Evolutionary conservation across 2,888 invertebrate species (phyloP).

Genomic region (Drosophila neutralis): DNA sequence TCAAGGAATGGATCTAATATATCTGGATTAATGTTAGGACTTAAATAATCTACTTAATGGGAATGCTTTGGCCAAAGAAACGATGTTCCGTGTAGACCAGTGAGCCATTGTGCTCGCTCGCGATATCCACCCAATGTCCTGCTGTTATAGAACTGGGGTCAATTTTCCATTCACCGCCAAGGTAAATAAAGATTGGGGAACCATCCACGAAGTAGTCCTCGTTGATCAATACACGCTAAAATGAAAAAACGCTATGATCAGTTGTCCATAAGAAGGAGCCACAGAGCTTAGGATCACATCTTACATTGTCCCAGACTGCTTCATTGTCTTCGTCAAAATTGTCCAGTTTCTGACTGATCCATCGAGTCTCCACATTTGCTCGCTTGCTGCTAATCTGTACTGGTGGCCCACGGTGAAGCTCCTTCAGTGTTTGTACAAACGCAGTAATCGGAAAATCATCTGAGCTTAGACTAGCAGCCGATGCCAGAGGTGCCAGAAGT

Average conservation of each 20-base stretch:
- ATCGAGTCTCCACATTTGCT: constrained; percentile 69
- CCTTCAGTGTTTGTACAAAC: constrained; percentile 30
- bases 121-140: constrained; percentile 88
- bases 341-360: constrained; percentile 86
- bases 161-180: constrained; percentile 90
- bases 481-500: constrained; percentile 11
- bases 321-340: constrained; percentile 86
- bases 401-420: constrained; percentile 55
- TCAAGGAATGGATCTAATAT: neutral
- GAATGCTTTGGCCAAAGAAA: constrained; percentile 90
- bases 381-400: constrained; percentile 4
- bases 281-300: neutral
- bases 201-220: constrained; percentile 83
- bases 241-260: no score
- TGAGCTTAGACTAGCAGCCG: neutral
- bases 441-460: constrained; percentile 9
- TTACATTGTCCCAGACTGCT: constrained; percentile 85
- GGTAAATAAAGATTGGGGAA: constrained; percentile 87
- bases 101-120: constrained; percentile 86
- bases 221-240: constrained; percentile 85
- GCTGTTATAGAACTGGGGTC: constrained; percentile 86
- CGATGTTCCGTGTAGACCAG: constrained; percentile 91
- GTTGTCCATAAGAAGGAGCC: no score
- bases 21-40: neutral
- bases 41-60: constrained; percentile 86